Evolutionary conservation across 92 coral and sea anemone genomes (phyloP).

Genomic region (Paramuricea clavata): DNA sequence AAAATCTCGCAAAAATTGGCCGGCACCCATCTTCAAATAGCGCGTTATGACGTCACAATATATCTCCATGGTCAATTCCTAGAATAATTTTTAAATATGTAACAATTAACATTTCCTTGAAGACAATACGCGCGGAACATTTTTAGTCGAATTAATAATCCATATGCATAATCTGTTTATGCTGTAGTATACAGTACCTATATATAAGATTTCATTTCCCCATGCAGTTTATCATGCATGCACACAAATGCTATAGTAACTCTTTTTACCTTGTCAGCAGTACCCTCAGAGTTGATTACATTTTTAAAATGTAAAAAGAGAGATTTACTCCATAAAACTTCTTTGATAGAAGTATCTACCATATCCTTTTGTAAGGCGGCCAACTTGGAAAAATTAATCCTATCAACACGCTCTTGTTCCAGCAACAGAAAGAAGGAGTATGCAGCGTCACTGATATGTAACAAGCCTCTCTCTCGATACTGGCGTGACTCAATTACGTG

Average conservation of each 20-base stretch:
- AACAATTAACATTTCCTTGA: too few species aligned
- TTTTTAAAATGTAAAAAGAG: neutral
- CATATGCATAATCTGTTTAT: too few species aligned
- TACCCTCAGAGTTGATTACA: neutral
- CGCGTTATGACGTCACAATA: slow-evolving; percentile 5
- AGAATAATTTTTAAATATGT: neutral
- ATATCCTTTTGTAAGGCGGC: neutral
- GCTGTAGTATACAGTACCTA: too few species aligned
- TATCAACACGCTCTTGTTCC: slow-evolving; percentile 3
- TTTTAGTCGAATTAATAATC: too few species aligned
- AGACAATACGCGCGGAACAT: too few species aligned
- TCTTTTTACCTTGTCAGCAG: neutral
- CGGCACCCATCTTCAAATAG: slow-evolving; percentile 28
- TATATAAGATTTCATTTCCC: too few species aligned
- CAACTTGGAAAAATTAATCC: neutral
- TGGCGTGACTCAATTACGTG: too few species aligned
- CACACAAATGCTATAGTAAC: too few species aligned
- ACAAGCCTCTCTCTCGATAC: too few species aligned
- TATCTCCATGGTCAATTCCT: slow-evolving; percentile 1
- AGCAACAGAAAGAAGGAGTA: neutral
- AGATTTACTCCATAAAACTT: neutral
- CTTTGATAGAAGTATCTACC: neutral
- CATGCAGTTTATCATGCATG: too few species aligned
- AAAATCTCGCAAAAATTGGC: slow-evolving; percentile 25
- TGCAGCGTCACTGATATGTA: neutral